Base-by-base conservation (phyloP, 2,888 invertebrate genomes). In the Agrilus biguttatus region DNA sequence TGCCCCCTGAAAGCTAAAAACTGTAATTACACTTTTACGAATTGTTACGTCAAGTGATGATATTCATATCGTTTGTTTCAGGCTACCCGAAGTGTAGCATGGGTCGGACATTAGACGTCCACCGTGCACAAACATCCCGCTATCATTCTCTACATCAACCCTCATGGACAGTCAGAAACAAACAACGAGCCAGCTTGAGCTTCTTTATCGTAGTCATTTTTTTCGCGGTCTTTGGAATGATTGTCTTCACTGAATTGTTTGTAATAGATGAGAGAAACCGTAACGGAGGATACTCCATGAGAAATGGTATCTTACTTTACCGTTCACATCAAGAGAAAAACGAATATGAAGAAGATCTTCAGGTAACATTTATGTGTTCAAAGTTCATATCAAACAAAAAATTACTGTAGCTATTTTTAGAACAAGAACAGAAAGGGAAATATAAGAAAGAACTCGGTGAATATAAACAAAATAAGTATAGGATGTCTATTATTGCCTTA, bases 171-270 rank as follows among this genome's bases (percentile, higher is more conserved):
- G 61, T 60, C 45, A 74, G 72, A 62, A 77, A 70, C 65, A 76
- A 82, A 57, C 86, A 88, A 65, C 76, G 88, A 53, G 86, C 87
- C 53, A 83, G 85, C 64, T 81, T 88, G 76, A 88, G 87, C 59
- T 89, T 90, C 69, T 80, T 89, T 68, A 83, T 90, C 63, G 88
- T 90, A 50, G 78, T 90, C 54, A 86, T 88, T 73, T 90, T 91
- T 67, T 88, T 90, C 66, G 84, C 83, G 36, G 82, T 91, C 45
- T 90, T 90, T 62, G 86, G 86, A 38, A 73, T 88, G 55, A 90
- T 90, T 58, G 81, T 90, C 47, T 74, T 90, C 52, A 88, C 89
- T 48, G 89, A 90, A 69, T 81, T 89, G 55, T 75, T 86, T 59
- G 70, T 78, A 53, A 75, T 78, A 51, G 77, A 80, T 60, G 78